phyloP scores from a whole-genome alignment of 2,888 invertebrate genomes.

The Sicus ferrugineus region DNA sequence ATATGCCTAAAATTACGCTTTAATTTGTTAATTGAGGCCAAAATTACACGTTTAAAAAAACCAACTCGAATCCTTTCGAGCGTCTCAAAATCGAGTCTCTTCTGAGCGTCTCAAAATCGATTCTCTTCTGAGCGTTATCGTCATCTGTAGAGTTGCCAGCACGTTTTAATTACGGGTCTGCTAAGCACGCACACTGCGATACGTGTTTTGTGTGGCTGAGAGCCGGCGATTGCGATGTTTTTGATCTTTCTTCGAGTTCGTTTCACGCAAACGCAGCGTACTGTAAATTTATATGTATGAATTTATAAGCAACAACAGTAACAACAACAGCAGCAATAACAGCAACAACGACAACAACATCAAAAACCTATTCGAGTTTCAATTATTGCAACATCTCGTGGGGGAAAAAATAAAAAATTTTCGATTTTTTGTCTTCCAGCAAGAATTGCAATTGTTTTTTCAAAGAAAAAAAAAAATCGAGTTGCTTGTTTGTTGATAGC shows the following conservation, averaged over 20 bases:
- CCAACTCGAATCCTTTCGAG: neutral
- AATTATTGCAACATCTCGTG: conserved; percentile 6
- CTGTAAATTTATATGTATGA: neutral
- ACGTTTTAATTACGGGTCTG: conserved; percentile 19
- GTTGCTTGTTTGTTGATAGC: too few relatives aligned
- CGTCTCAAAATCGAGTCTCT: too few relatives aligned
- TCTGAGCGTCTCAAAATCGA: too few relatives aligned
- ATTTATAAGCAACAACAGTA: neutral
- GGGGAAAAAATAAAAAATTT: too few relatives aligned
- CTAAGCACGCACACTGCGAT: too few relatives aligned
- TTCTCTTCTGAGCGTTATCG: too few relatives aligned
- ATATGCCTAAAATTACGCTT: too few relatives aligned
- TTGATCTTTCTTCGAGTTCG: neutral
- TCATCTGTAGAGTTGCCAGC: neutral
- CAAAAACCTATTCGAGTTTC: conserved; percentile 3
- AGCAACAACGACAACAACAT: conserved; percentile 22
- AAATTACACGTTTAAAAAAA: neutral
- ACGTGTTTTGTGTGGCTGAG: too few relatives aligned
- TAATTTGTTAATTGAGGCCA: neutral
- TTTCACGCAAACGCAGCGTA: neutral
- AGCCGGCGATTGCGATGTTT: neutral
- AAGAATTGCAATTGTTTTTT: too few relatives aligned
- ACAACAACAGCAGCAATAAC: neutral
- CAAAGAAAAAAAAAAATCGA: too few relatives aligned
- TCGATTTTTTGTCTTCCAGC: too few relatives aligned